Conservation (phyloP, 1,140 invertebrate genomes). For the Monochamus saltuarius region DNA sequence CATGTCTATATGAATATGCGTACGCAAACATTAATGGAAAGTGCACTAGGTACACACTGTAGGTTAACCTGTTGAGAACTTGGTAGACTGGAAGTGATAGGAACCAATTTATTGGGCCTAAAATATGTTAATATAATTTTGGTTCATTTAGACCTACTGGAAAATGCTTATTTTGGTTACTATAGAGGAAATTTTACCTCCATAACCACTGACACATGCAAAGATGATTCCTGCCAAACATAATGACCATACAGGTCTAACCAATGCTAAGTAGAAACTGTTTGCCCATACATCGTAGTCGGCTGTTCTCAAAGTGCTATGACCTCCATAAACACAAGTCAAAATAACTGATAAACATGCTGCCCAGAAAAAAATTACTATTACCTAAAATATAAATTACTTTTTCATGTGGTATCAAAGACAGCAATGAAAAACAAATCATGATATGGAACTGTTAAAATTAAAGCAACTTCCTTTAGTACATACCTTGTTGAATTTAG, state of each 20-base stretch:
- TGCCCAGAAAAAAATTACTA: no score
- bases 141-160: no score
- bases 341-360: background rate
- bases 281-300: background rate
- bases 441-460: no score
- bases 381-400: no score
- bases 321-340: constrained; percentile 11
- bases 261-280: constrained; percentile 10
- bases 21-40: constrained; percentile 1
- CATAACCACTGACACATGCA: constrained; percentile 17
- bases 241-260: constrained; percentile 3
- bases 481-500: no score
- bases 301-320: background rate
- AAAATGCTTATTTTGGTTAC: no score
- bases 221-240: constrained; percentile 14
- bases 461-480: no score
- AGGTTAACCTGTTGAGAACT: constrained; percentile 22
- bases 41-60: constrained; percentile 23
- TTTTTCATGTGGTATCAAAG: no score
- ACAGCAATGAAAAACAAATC: no score
- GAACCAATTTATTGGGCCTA: constrained; percentile 22
- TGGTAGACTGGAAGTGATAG: constrained; percentile 20
- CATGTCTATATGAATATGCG: constrained; percentile 3
- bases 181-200: no score
- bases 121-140: no score